Conservation (phyloP, 2,113 vertebrate genomes). For the Telmatochromis bifrenatus region DNA sequence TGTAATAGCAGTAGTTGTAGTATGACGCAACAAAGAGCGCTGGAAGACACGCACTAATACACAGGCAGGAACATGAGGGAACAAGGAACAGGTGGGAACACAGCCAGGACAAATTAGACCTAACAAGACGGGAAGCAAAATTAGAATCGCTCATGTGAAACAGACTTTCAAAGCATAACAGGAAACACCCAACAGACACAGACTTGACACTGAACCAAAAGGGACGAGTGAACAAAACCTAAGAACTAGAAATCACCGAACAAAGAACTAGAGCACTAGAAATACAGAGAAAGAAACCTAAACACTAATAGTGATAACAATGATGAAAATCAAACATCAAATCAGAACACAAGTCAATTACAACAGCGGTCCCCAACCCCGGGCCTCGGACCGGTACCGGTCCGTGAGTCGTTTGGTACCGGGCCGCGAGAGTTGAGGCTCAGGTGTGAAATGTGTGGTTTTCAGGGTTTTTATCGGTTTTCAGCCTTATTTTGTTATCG, state of each 20-base stretch:
- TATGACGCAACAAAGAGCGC: fast-evolving
- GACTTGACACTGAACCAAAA: background rate
- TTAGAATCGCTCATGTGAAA: background rate
- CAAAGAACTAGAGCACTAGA: background rate
- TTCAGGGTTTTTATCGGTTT: too few species aligned
- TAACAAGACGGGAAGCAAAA: background rate
- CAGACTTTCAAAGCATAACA: background rate
- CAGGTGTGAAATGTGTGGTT: too few species aligned
- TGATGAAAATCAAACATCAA: background rate
- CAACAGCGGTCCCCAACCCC: background rate
- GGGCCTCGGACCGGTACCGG: too few species aligned
- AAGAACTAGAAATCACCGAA: background rate
- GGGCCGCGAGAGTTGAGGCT: too few species aligned
- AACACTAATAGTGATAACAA: background rate
- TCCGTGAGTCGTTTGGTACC: too few species aligned
- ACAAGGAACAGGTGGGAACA: background rate
- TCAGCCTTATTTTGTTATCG: fast-evolving
- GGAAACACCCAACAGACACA: background rate
- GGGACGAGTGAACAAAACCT: fast-evolving
- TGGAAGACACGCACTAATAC: background rate
- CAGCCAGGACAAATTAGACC: background rate
- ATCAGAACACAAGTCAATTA: background rate
- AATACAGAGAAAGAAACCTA: background rate
- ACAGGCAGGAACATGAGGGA: background rate
- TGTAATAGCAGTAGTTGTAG: background rate